These are phyloP conservation scores for Molossus alvarezi DNA, from an alignment of 2,797 vertebrate species.

Conservation along the genomic window DNA sequence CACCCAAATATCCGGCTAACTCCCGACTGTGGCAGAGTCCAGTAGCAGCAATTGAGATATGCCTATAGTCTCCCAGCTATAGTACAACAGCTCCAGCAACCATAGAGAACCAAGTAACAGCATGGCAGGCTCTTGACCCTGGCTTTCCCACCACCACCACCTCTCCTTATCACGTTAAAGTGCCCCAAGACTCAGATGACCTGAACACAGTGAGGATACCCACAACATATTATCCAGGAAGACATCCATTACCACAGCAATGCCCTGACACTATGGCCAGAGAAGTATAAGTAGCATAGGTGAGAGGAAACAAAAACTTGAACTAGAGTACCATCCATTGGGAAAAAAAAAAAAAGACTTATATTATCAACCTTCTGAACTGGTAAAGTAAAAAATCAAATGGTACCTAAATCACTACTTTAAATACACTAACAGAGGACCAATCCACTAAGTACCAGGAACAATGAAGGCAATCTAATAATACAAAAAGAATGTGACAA, in stretches of 20 bases:
- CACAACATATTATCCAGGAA: background rate
- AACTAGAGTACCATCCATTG: background rate
- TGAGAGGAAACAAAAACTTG: background rate
- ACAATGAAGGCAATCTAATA: background rate
- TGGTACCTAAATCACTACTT: background rate
- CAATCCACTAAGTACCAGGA: background rate
- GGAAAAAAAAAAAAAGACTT: background rate
- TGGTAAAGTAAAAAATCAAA: background rate
- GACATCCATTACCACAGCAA: background rate
- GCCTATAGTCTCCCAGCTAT: background rate
- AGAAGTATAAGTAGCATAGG: background rate
- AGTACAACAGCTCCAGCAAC: background rate
- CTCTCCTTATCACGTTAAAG: background rate
- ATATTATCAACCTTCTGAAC: background rate
- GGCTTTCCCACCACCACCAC: background rate
- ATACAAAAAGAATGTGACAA: background rate
- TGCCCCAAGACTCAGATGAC: no score
- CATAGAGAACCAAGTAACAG: background rate
- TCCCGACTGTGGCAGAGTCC: background rate
- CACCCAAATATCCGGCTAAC: background rate
- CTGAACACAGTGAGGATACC: background rate
- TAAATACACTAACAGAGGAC: background rate
- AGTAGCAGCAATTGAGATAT: background rate
- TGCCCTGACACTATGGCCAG: background rate
- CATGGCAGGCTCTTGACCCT: background rate